phyloP scores from a whole-genome alignment of 1,140 invertebrate species.

The Caerostris darwini region DNA sequence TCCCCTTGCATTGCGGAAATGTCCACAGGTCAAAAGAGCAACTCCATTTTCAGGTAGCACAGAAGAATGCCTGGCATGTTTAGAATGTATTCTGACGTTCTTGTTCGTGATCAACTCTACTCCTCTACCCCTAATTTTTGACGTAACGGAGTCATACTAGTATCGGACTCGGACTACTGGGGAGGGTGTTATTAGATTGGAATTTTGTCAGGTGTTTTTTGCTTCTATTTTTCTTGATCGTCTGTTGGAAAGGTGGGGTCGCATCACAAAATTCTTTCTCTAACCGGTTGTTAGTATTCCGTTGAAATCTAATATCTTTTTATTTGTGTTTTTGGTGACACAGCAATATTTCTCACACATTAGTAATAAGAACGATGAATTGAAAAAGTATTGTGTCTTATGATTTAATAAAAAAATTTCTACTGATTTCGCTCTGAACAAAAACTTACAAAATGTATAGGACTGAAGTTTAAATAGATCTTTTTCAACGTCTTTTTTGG shows the following conservation, averaged over 20 bases:
- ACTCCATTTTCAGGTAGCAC: slow-evolving; percentile 6
- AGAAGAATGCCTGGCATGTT: slow-evolving; percentile 52
- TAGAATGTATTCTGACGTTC: slow-evolving; percentile 30
- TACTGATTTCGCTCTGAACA: no score
- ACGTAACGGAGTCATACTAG: slow-evolving; percentile 27
- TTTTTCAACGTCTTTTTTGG: no score
- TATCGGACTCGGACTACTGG: background rate
- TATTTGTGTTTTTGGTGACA: background rate
- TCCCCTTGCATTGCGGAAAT: slow-evolving; percentile 9
- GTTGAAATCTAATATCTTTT: slow-evolving; percentile 1
- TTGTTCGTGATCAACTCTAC: slow-evolving; percentile 55
- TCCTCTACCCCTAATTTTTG: background rate
- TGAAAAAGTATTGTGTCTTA: no score
- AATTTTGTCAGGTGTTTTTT: slow-evolving; percentile 35
- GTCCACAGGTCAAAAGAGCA: background rate
- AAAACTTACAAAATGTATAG: no score
- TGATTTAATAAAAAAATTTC: no score
- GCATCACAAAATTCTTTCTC: background rate
- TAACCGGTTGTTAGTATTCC: slow-evolving; percentile 62
- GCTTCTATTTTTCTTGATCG: background rate
- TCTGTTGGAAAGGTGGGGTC: background rate
- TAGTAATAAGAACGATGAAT: no score
- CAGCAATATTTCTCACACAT: background rate
- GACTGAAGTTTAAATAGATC: no score
- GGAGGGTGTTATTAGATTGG: slow-evolving; percentile 48